Percentiles rank a stretch among this genome's conserved stretches.
These are phyloP conservation scores for Barypeithes pellucidus DNA, from an alignment of 2,888 invertebrate species.

Conservation along the genomic window DNA sequence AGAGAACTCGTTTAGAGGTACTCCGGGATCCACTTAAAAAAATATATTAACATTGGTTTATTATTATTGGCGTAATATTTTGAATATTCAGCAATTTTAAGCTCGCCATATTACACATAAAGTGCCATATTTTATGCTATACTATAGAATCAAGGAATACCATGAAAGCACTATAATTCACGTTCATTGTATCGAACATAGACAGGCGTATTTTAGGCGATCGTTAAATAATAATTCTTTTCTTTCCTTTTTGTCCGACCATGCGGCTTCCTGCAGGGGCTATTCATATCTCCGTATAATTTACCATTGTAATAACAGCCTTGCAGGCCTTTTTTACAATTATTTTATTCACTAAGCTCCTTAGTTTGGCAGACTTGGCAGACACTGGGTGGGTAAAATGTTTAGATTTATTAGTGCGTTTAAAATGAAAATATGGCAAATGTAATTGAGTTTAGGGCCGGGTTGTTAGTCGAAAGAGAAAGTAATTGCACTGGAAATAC, in stretches of 20 bases:
- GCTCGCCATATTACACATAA: slow-evolving; percentile 41
- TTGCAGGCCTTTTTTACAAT: slow-evolving; percentile 55
- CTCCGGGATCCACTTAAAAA: no score
- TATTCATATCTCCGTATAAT: slow-evolving; percentile 54
- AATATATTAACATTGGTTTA: no score
- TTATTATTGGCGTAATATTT: no score
- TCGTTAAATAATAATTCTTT: slow-evolving; percentile 50
- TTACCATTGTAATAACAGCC: slow-evolving; percentile 54
- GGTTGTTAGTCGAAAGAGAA: slow-evolving; percentile 31
- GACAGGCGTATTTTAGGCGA: slow-evolving; percentile 54
- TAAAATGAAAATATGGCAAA: slow-evolving; percentile 42
- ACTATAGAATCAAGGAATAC: slow-evolving; percentile 43
- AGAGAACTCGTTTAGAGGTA: no score
- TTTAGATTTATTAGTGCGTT: slow-evolving; percentile 53
- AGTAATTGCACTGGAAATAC: slow-evolving; percentile 42
- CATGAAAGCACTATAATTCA: slow-evolving; percentile 54
- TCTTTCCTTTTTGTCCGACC: slow-evolving; percentile 48
- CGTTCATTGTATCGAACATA: slow-evolving; percentile 50
- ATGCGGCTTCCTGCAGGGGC: slow-evolving; percentile 53
- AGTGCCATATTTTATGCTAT: slow-evolving; percentile 20
- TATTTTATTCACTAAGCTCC: slow-evolving; percentile 54
- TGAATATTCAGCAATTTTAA: slow-evolving; percentile 28
- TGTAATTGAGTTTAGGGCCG: slow-evolving; percentile 42
- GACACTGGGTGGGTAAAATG: slow-evolving; percentile 33
- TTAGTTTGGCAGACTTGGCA: slow-evolving; percentile 40